Base-by-base conservation (phyloP, 2,888 invertebrate genomes). In the Scaptomyza flava region DNA sequence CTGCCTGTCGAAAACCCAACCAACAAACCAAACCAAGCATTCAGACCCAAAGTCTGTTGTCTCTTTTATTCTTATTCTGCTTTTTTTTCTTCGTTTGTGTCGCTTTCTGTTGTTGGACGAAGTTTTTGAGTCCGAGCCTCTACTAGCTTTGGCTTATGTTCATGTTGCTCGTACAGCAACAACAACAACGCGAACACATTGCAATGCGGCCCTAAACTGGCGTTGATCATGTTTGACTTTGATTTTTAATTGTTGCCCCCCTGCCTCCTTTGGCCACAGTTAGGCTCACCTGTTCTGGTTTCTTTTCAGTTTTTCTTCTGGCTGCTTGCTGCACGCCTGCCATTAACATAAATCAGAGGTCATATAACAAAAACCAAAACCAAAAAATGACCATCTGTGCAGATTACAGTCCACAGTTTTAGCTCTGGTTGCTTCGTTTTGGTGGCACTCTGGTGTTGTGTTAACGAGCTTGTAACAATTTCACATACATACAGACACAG, bases 141-240 rank as follows among this genome's bases (percentile, higher is more conserved):
- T 58, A 53, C 20, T 58, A 53, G 47, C 56, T 38, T 60, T 61
- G 68, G 69, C 81, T 76, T 89, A 38, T 63, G 89, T 87, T 87
- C 90, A 89, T 90, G 89, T 87, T 79, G 85, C 86, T 77, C 73
- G 71, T 74, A 77, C 74, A 74, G 34, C 66, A 66, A 46, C 50
- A 66, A 58, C 46, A 61, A 34, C 43, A 66, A 50, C 48, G 68
- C 45, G 58, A 69, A 72, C 75, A 77, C 73, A 79, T 77, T 79
- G 77, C 77, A 78, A 81, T 69, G 71, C 76, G 77, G 73, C 79
- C 85, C 87, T 85, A 82, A 87, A 87, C 90, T 86, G 89, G 87
- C 88, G 87, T 89, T 89, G 91, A 91, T 91, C 91, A 91, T 91
- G 91, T 91, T 90, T 89, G 90, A 91, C 90, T 90, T 90, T 91